These are phyloP conservation scores for Hyposoter dolosus DNA, from an alignment of 2,888 invertebrate genomes.

Conservation along the genomic window DNA sequence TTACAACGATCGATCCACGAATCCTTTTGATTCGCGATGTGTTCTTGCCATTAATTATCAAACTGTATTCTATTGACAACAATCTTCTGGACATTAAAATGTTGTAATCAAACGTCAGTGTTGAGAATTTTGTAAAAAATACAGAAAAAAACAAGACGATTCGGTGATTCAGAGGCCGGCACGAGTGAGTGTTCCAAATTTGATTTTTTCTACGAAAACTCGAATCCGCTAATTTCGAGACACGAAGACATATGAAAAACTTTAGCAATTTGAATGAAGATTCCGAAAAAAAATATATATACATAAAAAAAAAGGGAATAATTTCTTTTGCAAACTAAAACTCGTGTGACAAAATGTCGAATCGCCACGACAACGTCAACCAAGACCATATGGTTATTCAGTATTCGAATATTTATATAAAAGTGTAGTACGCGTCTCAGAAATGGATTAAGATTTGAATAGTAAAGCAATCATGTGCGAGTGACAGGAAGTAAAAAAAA, in stretches of 20 bases:
- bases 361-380: constrained; percentile 51
- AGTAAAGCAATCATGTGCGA: constrained; percentile 49
- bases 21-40: not conserved
- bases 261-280: not conserved
- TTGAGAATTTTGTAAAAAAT: not conserved
- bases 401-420: constrained; percentile 75
- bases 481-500: constrained; percentile 22
- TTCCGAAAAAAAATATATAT: constrained; percentile 36
- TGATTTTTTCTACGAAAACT: not conserved
- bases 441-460: constrained; percentile 68
- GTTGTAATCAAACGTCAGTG: not conserved
- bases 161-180: not conserved
- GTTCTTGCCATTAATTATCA: not conserved
- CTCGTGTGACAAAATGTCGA: constrained; percentile 4
- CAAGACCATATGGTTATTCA: constrained; percentile 73
- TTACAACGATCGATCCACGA: not conserved
- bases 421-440: constrained; percentile 49
- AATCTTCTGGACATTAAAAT: not conserved
- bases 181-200: not conserved
- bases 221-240: not conserved
- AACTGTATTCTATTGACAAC: not conserved
- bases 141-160: not conserved
- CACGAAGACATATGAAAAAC: not conserved
- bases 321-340: not conserved
- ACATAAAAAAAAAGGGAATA: not conserved